Conservation (phyloP, 2,888 invertebrate species). For the Lysandra bellargus region DNA sequence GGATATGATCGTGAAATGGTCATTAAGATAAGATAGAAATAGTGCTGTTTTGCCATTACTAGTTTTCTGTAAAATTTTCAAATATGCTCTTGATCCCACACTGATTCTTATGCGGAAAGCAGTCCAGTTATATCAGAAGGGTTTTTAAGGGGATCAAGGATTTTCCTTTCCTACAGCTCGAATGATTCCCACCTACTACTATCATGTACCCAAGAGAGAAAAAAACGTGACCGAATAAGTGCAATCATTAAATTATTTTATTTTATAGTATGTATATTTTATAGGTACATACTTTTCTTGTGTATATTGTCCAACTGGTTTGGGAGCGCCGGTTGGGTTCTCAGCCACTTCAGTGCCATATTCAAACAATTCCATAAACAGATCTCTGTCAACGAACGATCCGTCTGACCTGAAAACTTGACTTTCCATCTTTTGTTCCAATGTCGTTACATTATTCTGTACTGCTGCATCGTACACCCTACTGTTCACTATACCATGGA, state of each 20-base stretch:
- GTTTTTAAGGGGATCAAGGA: too few species aligned
- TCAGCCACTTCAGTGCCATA: constrained; percentile 38
- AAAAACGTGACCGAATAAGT: too few species aligned
- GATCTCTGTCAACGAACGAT: constrained; percentile 32
- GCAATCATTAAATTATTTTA: too few species aligned
- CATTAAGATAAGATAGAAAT: neutral
- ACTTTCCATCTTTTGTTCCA: constrained; percentile 49
- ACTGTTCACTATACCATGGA: constrained; percentile 57
- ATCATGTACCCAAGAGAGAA: too few species aligned
- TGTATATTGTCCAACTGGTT: constrained; percentile 44
- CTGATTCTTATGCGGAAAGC: too few species aligned
- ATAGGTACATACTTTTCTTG: neutral
- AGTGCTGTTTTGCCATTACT: too few species aligned
- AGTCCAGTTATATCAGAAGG: too few species aligned
- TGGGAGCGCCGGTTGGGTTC: constrained; percentile 36
- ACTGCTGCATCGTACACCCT: constrained; percentile 53
- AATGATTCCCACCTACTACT: too few species aligned
- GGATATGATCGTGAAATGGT: neutral
- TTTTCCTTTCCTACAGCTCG: too few species aligned
- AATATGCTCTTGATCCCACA: too few species aligned
- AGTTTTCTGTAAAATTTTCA: too few species aligned
- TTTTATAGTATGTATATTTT: too few species aligned
- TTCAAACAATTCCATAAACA: constrained; percentile 44
- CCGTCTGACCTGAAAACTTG: constrained; percentile 48
- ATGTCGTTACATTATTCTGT: constrained; percentile 50